phyloP scores from a whole-genome alignment of 2,888 invertebrate genomes.

The Serrognathus titanus region DNA sequence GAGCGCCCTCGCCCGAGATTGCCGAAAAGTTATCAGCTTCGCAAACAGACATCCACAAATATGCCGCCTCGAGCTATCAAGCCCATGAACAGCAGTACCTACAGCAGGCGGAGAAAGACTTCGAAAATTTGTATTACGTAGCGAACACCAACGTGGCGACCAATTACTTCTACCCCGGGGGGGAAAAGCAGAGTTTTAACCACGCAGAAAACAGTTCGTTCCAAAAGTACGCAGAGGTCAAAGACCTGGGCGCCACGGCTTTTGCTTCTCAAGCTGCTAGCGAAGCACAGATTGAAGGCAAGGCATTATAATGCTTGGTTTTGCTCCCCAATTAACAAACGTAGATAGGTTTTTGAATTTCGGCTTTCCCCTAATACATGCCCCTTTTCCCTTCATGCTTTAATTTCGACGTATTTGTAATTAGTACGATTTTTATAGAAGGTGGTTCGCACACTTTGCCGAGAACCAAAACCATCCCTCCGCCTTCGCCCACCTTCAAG shows the following conservation, averaged over 20 bases:
- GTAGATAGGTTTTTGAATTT: too few species aligned
- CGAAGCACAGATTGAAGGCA: background rate
- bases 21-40: constrained; percentile 31
- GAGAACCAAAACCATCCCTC: constrained; percentile 31
- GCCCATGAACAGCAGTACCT: constrained; percentile 25
- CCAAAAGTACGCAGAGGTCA: constrained; percentile 38
- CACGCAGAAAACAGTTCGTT: constrained; percentile 45
- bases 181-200: constrained; percentile 28
- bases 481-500: constrained; percentile 38
- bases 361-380: too few species aligned
- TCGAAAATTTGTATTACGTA: constrained; percentile 44
- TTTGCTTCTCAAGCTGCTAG: background rate
- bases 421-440: background rate
- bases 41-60: constrained; percentile 7
- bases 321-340: too few species aligned
- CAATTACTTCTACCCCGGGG: constrained; percentile 35
- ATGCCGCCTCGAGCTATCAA: background rate
- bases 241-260: constrained; percentile 5
- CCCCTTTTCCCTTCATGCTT: too few species aligned
- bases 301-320: background rate
- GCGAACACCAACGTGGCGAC: constrained; percentile 43
- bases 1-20: constrained; percentile 41
- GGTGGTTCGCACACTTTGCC: constrained; percentile 33
- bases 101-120: constrained; percentile 39
- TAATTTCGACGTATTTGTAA: background rate